A percentile compares a stretch with the other conserved stretches of the same genome.
phyloP scores from a whole-genome alignment of 2,797 vertebrate species.

The Naso thynnoides region DNA sequence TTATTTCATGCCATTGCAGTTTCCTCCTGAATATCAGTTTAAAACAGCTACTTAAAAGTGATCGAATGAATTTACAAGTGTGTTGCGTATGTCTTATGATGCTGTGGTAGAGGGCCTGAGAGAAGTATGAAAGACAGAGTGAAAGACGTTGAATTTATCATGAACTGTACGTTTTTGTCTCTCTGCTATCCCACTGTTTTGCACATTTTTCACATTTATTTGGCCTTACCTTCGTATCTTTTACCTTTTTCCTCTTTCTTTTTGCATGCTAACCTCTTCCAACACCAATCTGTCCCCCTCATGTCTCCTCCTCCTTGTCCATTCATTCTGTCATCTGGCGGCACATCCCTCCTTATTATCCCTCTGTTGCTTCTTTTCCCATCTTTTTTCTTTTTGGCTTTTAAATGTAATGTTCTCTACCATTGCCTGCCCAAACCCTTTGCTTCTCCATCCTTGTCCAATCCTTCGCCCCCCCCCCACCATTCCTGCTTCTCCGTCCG shows the following conservation, averaged over 20 bases:
- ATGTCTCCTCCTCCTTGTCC: background rate
- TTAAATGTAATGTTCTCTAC: background rate
- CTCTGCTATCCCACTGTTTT: conserved; percentile 32
- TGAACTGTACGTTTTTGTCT: conserved; percentile 61
- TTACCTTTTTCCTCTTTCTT: conserved; percentile 15
- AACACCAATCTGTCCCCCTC: background rate
- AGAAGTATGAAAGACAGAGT: conserved; percentile 61
- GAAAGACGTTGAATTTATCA: conserved; percentile 57
- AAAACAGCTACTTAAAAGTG: background rate
- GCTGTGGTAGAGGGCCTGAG: conserved; percentile 17
- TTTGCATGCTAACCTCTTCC: background rate
- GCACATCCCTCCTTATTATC: background rate
- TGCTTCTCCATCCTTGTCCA: background rate
- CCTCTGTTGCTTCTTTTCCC: background rate
- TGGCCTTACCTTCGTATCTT: conserved; percentile 3
- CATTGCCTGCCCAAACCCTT: conserved; percentile 10
- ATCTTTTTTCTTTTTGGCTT: background rate
- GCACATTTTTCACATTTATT: conserved; percentile 9
- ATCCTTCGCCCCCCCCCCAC: conserved; percentile 12
- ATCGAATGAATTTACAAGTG: background rate
- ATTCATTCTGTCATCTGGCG: conserved; percentile 2
- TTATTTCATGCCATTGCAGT: background rate
- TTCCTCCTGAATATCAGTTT: background rate
- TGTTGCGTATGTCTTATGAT: background rate
- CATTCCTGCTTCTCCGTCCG: background rate